Conservation (phyloP, 2,797 vertebrate species). For the Falco berigora region DNA sequence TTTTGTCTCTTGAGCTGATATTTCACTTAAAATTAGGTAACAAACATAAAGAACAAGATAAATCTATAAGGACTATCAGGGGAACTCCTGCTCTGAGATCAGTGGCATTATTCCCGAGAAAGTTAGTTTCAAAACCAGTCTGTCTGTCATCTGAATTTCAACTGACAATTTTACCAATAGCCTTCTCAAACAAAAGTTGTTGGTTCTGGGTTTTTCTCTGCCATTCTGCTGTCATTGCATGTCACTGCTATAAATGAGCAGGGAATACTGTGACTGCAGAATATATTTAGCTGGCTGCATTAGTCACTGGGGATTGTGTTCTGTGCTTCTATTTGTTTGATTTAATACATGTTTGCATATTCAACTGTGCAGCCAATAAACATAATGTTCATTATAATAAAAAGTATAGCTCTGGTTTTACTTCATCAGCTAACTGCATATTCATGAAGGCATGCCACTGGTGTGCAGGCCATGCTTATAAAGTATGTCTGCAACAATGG, state of each 20-base stretch:
- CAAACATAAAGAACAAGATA: background rate
- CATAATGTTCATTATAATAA: background rate
- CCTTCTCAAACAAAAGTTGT: constrained; percentile 20
- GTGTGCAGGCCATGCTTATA: background rate
- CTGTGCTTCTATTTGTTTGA: constrained; percentile 48
- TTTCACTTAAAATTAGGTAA: background rate
- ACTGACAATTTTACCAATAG: background rate
- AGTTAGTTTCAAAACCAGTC: background rate
- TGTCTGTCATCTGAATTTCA: background rate
- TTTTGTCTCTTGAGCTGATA: background rate
- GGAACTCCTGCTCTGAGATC: background rate
- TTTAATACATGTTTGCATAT: constrained; percentile 51
- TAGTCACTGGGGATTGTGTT: constrained; percentile 33
- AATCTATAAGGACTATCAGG: background rate
- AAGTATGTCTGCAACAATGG: background rate
- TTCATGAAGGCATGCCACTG: background rate
- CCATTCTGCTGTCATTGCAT: background rate
- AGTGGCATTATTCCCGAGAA: background rate
- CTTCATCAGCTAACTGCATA: background rate
- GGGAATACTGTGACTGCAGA: constrained; percentile 37
- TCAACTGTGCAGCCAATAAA: constrained; percentile 46
- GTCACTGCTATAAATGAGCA: constrained; percentile 46
- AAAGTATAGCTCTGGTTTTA: constrained; percentile 17
- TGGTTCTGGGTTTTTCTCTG: constrained; percentile 1
- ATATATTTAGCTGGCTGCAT: constrained; percentile 37